These are phyloP conservation scores for Synchiropus splendidus DNA, from an alignment of 2,113 vertebrate genomes.

Conservation along the genomic window DNA sequence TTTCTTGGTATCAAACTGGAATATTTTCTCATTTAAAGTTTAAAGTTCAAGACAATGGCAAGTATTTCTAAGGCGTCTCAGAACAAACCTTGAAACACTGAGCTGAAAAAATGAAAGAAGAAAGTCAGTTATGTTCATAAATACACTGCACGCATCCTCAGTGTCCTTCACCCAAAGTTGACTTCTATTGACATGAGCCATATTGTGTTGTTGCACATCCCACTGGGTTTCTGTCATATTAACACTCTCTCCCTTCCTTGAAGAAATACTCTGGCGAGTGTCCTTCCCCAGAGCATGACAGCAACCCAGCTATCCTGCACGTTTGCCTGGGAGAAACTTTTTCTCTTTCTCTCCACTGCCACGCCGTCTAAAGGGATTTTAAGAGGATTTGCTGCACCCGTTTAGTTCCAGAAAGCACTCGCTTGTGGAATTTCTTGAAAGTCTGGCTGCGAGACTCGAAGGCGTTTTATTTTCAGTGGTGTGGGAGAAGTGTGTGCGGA, in stretches of 20 bases:
- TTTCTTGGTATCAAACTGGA: too few species aligned
- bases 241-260: conserved; percentile 45
- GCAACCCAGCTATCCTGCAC: conserved; percentile 63
- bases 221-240: conserved; percentile 33
- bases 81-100: too few species aligned
- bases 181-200: conserved; percentile 6
- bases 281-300: conserved; percentile 58
- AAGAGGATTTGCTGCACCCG: conserved; percentile 69
- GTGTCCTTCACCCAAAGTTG: neutral
- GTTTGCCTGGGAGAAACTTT: conserved; percentile 64
- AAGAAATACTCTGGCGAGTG: conserved; percentile 45
- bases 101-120: too few species aligned
- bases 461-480: conserved; percentile 21
- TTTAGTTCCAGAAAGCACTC: conserved; percentile 70
- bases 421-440: conserved; percentile 71
- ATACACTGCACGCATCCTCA: too few species aligned
- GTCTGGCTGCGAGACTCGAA: conserved; percentile 53
- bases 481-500: conserved; percentile 33
- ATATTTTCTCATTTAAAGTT: too few species aligned
- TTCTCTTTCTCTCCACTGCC: conserved; percentile 49
- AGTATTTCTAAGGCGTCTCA: too few species aligned
- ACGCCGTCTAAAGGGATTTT: conserved; percentile 69
- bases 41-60: too few species aligned
- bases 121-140: too few species aligned
- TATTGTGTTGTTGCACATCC: conserved; percentile 2